Conservation (phyloP, 2,113 vertebrate genomes). For the Phylloscopus trochiloides region DNA sequence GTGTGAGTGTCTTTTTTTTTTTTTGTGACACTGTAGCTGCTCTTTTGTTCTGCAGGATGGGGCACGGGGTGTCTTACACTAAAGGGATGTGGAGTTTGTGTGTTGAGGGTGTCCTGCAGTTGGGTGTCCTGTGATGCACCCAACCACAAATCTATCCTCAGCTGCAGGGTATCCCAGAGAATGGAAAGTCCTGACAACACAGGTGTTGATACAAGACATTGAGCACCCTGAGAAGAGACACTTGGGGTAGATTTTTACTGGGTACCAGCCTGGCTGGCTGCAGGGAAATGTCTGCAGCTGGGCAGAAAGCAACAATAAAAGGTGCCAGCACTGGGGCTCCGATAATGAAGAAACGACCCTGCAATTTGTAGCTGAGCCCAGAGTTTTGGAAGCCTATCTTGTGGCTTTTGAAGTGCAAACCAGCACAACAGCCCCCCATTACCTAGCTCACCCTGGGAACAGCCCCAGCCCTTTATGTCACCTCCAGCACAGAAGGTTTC, state of each 20-base stretch:
- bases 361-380: not conserved
- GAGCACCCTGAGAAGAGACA: not conserved
- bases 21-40: not conserved
- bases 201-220: not conserved
- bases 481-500: not conserved
- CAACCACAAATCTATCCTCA: not conserved
- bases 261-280: not conserved
- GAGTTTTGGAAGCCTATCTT: not conserved
- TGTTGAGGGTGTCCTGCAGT: not conserved
- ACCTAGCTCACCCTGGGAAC: not conserved
- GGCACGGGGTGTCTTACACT: not conserved
- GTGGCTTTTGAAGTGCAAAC: not conserved
- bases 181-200: accelerated
- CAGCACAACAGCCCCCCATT: not conserved
- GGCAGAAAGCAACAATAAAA: not conserved
- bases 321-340: accelerated
- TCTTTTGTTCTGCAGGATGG: not conserved
- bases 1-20: no score
- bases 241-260: not conserved
- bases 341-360: not conserved
- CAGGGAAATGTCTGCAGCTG: not conserved
- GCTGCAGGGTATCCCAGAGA: not conserved
- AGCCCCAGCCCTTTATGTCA: not conserved
- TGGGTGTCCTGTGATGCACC: not conserved
- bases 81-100: accelerated